Conservation (phyloP, 2,113 vertebrate species). For the Miniopterus natalensis region DNA sequence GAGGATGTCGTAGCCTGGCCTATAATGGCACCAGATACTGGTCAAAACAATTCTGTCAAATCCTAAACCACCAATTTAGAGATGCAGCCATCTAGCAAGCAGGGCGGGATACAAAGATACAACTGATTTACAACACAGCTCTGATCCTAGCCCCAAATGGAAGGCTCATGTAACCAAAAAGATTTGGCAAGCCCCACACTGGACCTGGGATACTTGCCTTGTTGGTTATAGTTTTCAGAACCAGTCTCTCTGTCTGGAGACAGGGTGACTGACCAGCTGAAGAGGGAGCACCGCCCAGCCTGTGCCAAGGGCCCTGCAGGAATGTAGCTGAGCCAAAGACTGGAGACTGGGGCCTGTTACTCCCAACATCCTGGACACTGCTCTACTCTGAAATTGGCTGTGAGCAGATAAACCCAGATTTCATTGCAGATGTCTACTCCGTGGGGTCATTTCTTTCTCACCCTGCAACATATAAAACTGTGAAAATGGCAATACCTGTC, state of each 20-base stretch:
- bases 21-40: neutral
- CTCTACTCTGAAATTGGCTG: neutral
- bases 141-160: neutral
- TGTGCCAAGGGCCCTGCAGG: neutral
- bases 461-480: neutral
- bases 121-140: neutral
- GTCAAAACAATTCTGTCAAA: neutral
- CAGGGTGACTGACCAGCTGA: neutral
- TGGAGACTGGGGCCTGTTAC: neutral
- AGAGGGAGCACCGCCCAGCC: neutral
- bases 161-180: conserved; percentile 20
- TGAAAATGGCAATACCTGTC: neutral
- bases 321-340: neutral
- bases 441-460: conserved; percentile 2
- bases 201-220: neutral
- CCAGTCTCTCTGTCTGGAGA: neutral
- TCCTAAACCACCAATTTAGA: neutral
- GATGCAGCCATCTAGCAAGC: neutral
- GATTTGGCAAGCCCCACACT: neutral
- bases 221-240: neutral
- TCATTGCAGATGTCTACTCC: neutral
- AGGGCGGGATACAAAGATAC: neutral
- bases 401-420: conserved; percentile 15
- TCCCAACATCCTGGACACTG: neutral
- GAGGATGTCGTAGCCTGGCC: neutral